A percentile compares a stretch with the other conserved stretches of the same genome.
These are phyloP conservation scores for Microctenopoma lineatum DNA, from an alignment of 2,797 vertebrate species.

Conservation along the genomic window DNA sequence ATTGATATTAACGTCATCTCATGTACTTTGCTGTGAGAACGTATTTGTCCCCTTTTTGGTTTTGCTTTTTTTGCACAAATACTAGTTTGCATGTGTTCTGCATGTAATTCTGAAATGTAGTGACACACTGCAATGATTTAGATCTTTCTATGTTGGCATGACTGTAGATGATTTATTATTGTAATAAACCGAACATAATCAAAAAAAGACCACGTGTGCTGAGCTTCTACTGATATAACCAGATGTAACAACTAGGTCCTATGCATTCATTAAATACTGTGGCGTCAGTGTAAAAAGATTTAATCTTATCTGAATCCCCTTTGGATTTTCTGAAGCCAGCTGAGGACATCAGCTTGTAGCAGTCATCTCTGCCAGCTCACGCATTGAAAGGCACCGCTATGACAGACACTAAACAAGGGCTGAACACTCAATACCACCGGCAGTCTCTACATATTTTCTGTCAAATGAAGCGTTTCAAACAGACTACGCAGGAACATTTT, in stretches of 20 bases:
- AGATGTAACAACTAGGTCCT: background rate
- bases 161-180: conserved; percentile 3
- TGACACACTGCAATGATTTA: conserved; percentile 24
- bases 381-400: conserved; percentile 31
- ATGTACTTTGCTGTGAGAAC: background rate
- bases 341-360: conserved; percentile 26
- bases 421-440: conserved; percentile 45
- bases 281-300: conserved; percentile 2
- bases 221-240: background rate
- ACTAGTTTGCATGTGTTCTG: conserved; percentile 36
- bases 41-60: too few species aligned
- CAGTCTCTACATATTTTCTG: conserved; percentile 64
- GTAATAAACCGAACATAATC: conserved; percentile 4
- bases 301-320: conserved; percentile 16
- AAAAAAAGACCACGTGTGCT: conserved; percentile 1
- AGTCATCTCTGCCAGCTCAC: conserved; percentile 44
- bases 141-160: conserved; percentile 2
- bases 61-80: too few species aligned
- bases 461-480: conserved; percentile 48
- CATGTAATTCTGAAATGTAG: background rate
- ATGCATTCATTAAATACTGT: conserved; percentile 18
- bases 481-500: conserved; percentile 17
- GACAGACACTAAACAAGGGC: conserved; percentile 58
- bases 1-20: conserved; percentile 47
- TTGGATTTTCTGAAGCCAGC: conserved; percentile 44